phyloP scores from a whole-genome alignment of 2,113 vertebrate species.

The Calyptommatus sinebrachiatus region DNA sequence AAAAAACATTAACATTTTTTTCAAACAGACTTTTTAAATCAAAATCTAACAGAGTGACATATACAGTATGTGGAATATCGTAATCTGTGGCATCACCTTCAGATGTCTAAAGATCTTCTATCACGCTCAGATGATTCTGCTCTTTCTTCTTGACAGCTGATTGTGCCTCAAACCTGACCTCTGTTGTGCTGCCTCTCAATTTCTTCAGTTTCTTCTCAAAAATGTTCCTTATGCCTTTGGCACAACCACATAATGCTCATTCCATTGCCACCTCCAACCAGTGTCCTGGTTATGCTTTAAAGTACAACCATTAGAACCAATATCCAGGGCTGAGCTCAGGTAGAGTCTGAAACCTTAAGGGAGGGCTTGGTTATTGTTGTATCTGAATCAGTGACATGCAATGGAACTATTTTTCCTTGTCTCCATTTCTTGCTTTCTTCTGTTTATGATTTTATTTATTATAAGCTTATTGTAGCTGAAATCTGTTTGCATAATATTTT shows the following conservation, averaged over 20 bases:
- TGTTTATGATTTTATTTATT: background rate
- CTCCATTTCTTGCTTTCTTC: background rate
- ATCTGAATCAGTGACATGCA: background rate
- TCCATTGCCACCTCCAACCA: background rate
- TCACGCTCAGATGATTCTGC: background rate
- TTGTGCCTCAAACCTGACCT: background rate
- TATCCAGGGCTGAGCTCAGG: too few relatives aligned
- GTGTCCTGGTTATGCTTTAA: background rate
- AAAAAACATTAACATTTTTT: too few relatives aligned
- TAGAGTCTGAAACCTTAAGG: too few relatives aligned
- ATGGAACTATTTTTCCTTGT: background rate
- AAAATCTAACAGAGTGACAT: background rate
- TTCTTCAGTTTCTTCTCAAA: background rate
- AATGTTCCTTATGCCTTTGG: background rate
- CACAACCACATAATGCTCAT: background rate
- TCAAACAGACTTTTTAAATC: background rate
- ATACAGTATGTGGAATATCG: background rate
- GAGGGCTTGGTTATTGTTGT: too few relatives aligned
- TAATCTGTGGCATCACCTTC: background rate
- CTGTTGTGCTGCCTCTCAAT: background rate
- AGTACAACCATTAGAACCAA: background rate
- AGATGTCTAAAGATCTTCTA: background rate
- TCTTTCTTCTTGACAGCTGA: background rate
- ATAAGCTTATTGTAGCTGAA: background rate
- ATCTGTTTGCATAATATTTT: background rate